A percentile compares a stretch with the other conserved stretches of the same genome.
Evolutionary conservation across 2,113 vertebrate species (phyloP).

Genomic region (Casuarius casuarius): DNA sequence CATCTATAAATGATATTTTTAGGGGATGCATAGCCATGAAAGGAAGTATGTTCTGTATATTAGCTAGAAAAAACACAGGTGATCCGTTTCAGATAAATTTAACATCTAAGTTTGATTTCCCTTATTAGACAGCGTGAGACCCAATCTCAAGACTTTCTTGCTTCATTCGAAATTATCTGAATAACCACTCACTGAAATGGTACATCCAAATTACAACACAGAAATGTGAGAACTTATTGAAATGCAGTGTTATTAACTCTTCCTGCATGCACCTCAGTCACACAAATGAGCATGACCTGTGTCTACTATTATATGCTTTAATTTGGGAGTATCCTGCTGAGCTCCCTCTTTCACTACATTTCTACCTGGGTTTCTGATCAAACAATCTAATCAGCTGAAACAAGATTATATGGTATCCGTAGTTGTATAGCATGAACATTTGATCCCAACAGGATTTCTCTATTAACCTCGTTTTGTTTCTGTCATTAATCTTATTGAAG

Average conservation of each 20-base stretch:
- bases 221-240: neutral
- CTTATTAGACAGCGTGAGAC: neutral
- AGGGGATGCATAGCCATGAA: neutral
- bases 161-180: neutral
- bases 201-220: neutral
- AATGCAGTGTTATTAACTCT: conserved; percentile 5
- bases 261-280: neutral
- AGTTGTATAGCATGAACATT: neutral
- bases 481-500: conserved; percentile 52
- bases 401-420: conserved; percentile 8
- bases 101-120: neutral
- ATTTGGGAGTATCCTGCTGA: neutral
- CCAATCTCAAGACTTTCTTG: neutral
- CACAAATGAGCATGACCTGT: neutral
- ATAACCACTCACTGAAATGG: neutral
- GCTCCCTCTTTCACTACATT: neutral
- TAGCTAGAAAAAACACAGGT: neutral
- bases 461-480: conserved; percentile 12
- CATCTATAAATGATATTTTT: neutral
- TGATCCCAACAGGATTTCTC: conserved; percentile 28
- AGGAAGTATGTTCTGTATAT: neutral
- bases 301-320: neutral
- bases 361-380: neutral
- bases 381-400: conserved; percentile 36
- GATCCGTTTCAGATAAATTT: neutral